Percentiles rank a stretch among this genome's conserved stretches.
These are phyloP conservation scores for Agriopis leucophaearia DNA, from an alignment of 2,888 invertebrate genomes.

Conservation along the genomic window DNA sequence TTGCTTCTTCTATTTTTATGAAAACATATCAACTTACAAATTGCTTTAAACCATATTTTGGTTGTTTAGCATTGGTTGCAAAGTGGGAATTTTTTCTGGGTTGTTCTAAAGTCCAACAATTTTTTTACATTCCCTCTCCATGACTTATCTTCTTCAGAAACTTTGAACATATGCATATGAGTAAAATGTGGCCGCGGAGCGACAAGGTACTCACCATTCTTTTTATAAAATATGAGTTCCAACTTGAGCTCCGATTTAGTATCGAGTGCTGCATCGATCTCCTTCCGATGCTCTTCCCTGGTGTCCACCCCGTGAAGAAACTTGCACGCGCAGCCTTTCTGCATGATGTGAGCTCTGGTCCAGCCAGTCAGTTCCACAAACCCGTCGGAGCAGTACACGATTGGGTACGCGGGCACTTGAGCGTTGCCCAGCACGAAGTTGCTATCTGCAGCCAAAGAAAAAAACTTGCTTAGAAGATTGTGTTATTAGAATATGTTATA, in stretches of 20 bases:
- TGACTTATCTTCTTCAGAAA: too few relatives aligned
- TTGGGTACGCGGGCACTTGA: slow-evolving; percentile 96
- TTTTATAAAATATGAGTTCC: slow-evolving; percentile 98
- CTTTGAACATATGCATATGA: too few relatives aligned
- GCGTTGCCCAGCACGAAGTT: slow-evolving; percentile 98
- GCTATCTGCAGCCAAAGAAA: slow-evolving; percentile 90
- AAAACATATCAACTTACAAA: too few relatives aligned
- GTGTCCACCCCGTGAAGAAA: slow-evolving; percentile 97
- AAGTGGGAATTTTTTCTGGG: too few relatives aligned
- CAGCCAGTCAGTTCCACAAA: slow-evolving; percentile 98
- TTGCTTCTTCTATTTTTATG: too few relatives aligned
- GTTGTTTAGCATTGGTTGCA: too few relatives aligned
- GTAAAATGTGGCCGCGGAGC: too few relatives aligned
- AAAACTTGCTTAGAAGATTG: slow-evolving; percentile 6
- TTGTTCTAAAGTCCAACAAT: too few relatives aligned
- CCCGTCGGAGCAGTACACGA: slow-evolving; percentile 98
- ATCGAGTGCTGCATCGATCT: slow-evolving; percentile 96
- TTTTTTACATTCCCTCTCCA: too few relatives aligned
- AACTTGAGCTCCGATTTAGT: slow-evolving; percentile 96
- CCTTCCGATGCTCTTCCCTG: slow-evolving; percentile 93
- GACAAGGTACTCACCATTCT: slow-evolving; percentile 90
- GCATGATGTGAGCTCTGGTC: slow-evolving; percentile 98
- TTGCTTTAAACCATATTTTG: too few relatives aligned
- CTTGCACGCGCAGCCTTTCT: slow-evolving; percentile 97
- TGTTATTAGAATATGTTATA: too few relatives aligned